phyloP scores from a whole-genome alignment of 2,888 invertebrate species.

The Amblyjoppa fuscipennis region DNA sequence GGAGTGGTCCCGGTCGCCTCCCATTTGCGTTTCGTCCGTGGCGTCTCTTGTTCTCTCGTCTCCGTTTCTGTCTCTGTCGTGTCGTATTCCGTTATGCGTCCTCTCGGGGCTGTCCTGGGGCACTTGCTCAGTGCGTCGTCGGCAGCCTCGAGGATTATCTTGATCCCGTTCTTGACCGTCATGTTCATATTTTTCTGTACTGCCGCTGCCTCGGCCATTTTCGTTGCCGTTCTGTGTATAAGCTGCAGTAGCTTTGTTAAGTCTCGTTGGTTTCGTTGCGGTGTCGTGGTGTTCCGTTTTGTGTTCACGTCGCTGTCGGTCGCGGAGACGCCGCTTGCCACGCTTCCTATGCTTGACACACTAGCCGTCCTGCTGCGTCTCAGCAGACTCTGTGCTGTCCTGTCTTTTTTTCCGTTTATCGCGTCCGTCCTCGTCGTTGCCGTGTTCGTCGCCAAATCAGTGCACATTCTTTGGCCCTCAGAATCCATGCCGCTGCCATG shows the following conservation, averaged over 20 bases:
- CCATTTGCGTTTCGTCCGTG: no score
- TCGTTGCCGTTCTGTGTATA: conserved; percentile 50
- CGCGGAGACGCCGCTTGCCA: conserved; percentile 19
- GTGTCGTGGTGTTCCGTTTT: background rate
- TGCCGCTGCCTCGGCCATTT: conserved; percentile 52
- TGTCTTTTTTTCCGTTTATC: background rate
- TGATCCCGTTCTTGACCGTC: conserved; percentile 33
- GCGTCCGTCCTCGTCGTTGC: conserved; percentile 16
- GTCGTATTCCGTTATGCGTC: background rate
- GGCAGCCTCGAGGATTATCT: background rate
- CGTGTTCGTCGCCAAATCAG: conserved; percentile 30
- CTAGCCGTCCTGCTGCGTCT: conserved; percentile 25
- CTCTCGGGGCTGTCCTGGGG: background rate
- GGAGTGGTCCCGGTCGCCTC: conserved; percentile 17
- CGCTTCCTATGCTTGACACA: conserved; percentile 50
- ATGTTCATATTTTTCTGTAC: conserved; percentile 62
- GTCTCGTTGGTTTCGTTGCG: background rate
- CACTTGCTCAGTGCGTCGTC: background rate
- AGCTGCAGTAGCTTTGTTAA: conserved; percentile 46
- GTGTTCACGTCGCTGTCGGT: background rate
- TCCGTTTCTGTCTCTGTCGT: no score
- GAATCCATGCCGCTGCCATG: conserved; percentile 56
- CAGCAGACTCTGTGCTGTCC: background rate
- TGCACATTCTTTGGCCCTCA: conserved; percentile 53
- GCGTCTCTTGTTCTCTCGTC: no score